phyloP scores from a whole-genome alignment of 1,140 invertebrate genomes.

The Pristionchus pacificus region DNA sequence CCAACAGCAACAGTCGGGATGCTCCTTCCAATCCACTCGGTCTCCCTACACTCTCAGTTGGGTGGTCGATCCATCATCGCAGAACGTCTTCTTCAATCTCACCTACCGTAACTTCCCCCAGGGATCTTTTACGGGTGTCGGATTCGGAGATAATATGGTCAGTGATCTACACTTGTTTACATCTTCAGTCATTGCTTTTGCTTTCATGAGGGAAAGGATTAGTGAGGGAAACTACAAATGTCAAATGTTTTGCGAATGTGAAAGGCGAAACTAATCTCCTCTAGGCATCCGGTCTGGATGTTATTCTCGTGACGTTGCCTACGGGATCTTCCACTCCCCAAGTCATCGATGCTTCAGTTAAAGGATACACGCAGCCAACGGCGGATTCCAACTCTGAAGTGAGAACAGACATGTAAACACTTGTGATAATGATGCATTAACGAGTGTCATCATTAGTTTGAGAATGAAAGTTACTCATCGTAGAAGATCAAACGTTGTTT shows the following conservation, averaged over 20 bases:
- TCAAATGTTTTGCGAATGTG: no score
- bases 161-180: neutral
- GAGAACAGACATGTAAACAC: constrained; percentile 20
- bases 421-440: no score
- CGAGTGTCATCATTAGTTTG: no score
- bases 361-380: constrained; percentile 5
- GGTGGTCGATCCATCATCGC: neutral
- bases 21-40: no score
- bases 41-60: neutral
- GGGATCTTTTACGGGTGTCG: constrained; percentile 27
- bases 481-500: no score
- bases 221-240: no score
- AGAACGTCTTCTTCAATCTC: constrained; percentile 25
- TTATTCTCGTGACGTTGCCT: constrained; percentile 23
- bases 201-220: no score
- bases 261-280: no score
- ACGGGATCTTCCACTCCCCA: neutral
- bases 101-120: constrained; percentile 24
- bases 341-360: constrained; percentile 1
- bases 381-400: constrained; percentile 21
- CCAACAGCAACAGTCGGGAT: no score
- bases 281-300: constrained; percentile 2
- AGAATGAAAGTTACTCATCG: no score
- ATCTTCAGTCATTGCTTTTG: neutral
- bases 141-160: constrained; percentile 26